Evolutionary conservation across 1,140 invertebrate species (phyloP), one percentile per base, ranked within the genome.

Genomic region (Octopus bimaculoides): DNA sequence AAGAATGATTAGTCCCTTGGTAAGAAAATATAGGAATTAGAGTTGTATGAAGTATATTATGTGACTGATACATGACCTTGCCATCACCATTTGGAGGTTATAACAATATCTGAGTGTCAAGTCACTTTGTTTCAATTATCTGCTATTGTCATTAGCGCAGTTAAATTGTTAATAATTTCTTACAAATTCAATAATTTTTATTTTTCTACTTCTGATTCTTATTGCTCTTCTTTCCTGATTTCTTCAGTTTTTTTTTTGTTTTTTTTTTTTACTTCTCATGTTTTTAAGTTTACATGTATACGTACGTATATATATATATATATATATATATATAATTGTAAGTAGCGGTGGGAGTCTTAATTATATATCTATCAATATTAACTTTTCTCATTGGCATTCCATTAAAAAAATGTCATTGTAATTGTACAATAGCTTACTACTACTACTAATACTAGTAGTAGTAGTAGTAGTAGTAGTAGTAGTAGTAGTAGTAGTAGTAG

Each of bases 11-110:
- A 78, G 77, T 61, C 54, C 6, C 20, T n/a, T 17, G 20, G 55
- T 12, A 52, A 78, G 77, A 26, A 61, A 78, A 26, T 12, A 61
- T 12, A 54, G 54, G 76, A 54, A 10, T 53, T 41, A 77, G 76
- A 77, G 76, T 53, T 41, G 54, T 41, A 52, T 41, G 26, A 41
- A 41, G 3, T 41, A 3, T 41, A 41, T 41, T 41, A 41, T 41
- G 3, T 41, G 26, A 41, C 26, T 41, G 26, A 41, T 41, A 41
- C 3, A 41, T 41, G 26, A 41, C 26, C 26, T 41, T 41, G 1
- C 26, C 26, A 41, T 41, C 26, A 41, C 26, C 26, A 41, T 41
- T 41, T 41, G 26, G 26, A 41, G 26, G 26, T 41, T 41, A 41
- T 41, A 41, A 41, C 26, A 41, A 41, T 41, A 41, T 41, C 26